phyloP scores from a whole-genome alignment of 2,888 invertebrate species.

The Agelastica alni region DNA sequence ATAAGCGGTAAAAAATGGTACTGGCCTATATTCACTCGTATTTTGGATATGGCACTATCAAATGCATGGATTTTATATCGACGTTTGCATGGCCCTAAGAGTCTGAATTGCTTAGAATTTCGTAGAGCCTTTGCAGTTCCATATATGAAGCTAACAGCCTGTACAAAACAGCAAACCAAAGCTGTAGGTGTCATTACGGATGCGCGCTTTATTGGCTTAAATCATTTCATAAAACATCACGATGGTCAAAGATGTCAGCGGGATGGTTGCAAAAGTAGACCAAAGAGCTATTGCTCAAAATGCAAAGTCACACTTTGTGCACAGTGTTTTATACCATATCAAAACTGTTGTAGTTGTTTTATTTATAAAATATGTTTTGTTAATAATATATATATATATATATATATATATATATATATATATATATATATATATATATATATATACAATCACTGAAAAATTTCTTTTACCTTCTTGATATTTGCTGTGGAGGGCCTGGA shows the following conservation, averaged over 20 bases:
- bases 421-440: too few species aligned
- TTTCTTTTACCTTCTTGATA: too few species aligned
- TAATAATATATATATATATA: too few species aligned
- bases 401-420: too few species aligned
- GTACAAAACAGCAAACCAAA: neutral
- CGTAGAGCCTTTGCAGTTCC: conserved; percentile 1
- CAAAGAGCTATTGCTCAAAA: neutral
- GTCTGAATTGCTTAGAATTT: conserved; percentile 1
- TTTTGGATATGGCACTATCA: conserved; percentile 1
- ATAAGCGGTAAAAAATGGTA: conserved; percentile 1
- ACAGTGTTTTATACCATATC: neutral
- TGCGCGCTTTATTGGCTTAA: neutral
- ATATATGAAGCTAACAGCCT: neutral
- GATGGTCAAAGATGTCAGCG: neutral
- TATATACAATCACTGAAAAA: too few species aligned
- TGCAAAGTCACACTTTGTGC: neutral
- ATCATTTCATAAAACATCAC: neutral
- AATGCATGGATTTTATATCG: conserved; percentile 1
- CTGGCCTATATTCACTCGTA: conserved; percentile 4
- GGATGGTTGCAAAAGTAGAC: neutral
- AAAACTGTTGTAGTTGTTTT: too few species aligned
- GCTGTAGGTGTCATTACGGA: neutral
- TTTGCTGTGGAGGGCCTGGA: too few species aligned
- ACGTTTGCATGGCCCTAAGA: neutral
- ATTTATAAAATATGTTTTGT: neutral